Evolutionary conservation across 2,888 invertebrate genomes (phyloP), one percentile per base, ranked within the genome.

Genomic region (Erpobdella octoculata): DNA sequence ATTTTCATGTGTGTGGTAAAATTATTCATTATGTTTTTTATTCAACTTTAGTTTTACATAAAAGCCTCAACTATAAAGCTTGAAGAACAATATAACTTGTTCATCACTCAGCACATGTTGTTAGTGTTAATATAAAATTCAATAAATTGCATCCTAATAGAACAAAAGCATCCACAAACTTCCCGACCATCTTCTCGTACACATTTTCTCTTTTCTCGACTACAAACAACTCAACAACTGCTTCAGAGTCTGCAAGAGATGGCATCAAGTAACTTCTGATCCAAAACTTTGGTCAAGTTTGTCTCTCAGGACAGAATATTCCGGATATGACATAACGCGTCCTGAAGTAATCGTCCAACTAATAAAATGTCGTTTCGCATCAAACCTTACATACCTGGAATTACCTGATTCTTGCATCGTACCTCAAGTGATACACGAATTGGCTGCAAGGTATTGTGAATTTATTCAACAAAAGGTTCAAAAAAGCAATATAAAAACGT

Each of bases 321-420:
- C 95, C 25, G 97, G 97, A 35, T 86, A 95, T 59, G 72, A 73
- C 6, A 92, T 94, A 21, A 79, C 78, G 72, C 92, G 91, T 0
- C 84, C 93, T 77, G 96, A 97, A 80, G 89, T 90, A 31, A 86
- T 97, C n/a, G 83, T 95, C 75, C 90, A 91, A 1, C 85, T 97
- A 71, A 91, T 97, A 78, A 79, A 80, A 48, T 79, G 81, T 59
- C 91, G 88, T 84, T 82, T 81, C 71, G 79, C 80, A 28, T 73
- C 77, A 53, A 79, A 80, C 5, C 78, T 83, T 64, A 46, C 72
- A 5, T 80, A 80, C 74, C 78, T 81, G 59, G 82, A 82, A 75
- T 86, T 97, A 71, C 93, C 94, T 0, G 95, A 95, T 78, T 96
- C 97, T 83, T 84, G 97, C 76, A 95, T 97, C 78, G 96, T 95